A percentile compares a stretch with the other conserved stretches of the same genome.
These are phyloP conservation scores for Pseudorhombus dupliciocellatus DNA, from an alignment of 2,113 vertebrate species.

Conservation along the genomic window DNA sequence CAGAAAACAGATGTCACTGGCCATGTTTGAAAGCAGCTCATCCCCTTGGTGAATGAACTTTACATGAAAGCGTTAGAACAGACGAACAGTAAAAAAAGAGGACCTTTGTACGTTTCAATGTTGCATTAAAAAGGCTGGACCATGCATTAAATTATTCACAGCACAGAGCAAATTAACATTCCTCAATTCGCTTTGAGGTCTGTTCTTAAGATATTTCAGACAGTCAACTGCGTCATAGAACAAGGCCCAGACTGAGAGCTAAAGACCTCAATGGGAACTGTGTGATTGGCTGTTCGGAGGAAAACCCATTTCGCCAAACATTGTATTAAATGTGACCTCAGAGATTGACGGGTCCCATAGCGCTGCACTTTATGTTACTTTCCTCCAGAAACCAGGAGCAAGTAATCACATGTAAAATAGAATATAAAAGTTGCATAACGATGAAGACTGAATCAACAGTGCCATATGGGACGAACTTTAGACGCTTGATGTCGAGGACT, in stretches of 20 bases:
- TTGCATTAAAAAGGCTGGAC: constrained; percentile 32
- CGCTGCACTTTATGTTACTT: constrained; percentile 6
- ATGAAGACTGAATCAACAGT: constrained; percentile 68
- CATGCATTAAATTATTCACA: constrained; percentile 36
- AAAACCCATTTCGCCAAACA: neutral
- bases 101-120: constrained; percentile 51
- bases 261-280: neutral
- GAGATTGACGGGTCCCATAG: constrained; percentile 9
- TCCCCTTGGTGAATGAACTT: constrained; percentile 45
- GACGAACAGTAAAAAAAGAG: neutral
- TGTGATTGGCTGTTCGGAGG: neutral
- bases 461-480: constrained; percentile 72
- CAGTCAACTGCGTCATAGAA: constrained; percentile 14
- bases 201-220: constrained; percentile 21
- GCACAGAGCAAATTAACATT: constrained; percentile 31
- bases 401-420: constrained; percentile 45
- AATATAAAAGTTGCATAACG: constrained; percentile 57
- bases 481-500: constrained; percentile 71
- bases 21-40: constrained; percentile 60
- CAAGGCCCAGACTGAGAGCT: neutral
- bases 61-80: constrained; percentile 16
- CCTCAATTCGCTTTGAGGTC: constrained; percentile 40
- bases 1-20: constrained; percentile 78
- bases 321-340: constrained; percentile 1
- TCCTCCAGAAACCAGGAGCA: constrained; percentile 42